These are phyloP conservation scores for Chauna torquata DNA, from an alignment of 2,113 vertebrate genomes.

Conservation along the genomic window DNA sequence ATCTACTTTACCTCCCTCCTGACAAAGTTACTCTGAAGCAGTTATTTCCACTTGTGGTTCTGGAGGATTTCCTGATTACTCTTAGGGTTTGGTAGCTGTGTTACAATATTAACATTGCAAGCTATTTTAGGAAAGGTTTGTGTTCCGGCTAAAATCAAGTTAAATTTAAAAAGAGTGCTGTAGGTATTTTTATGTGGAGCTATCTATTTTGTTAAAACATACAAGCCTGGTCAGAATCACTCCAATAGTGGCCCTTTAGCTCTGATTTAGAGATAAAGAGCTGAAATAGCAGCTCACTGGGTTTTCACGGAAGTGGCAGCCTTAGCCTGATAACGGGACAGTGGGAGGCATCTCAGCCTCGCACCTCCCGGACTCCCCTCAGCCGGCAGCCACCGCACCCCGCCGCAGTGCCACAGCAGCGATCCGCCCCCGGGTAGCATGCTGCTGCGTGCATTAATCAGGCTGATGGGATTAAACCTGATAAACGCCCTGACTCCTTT, in stretches of 20 bases:
- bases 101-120: not conserved
- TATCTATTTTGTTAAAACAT: not conserved
- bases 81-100: not conserved
- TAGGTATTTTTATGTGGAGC: not conserved
- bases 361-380: not conserved
- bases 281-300: not conserved
- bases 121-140: not conserved
- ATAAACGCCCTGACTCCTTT: not conserved
- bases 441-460: not conserved
- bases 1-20: conserved; percentile 1
- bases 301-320: not conserved
- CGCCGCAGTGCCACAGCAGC: fast-evolving
- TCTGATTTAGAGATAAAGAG: not conserved
- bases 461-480: not conserved
- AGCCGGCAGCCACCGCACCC: not conserved
- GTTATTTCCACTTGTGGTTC: conserved; percentile 54
- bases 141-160: not conserved
- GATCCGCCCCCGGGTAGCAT: not conserved
- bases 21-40: not conserved
- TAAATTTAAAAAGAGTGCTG: not conserved
- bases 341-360: no score
- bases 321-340: not conserved
- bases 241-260: not conserved
- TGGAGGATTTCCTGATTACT: conserved; percentile 23
- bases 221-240: not conserved